phyloP scores from a whole-genome alignment of 2,113 vertebrate genomes.

The Crotalus helleri region DNA sequence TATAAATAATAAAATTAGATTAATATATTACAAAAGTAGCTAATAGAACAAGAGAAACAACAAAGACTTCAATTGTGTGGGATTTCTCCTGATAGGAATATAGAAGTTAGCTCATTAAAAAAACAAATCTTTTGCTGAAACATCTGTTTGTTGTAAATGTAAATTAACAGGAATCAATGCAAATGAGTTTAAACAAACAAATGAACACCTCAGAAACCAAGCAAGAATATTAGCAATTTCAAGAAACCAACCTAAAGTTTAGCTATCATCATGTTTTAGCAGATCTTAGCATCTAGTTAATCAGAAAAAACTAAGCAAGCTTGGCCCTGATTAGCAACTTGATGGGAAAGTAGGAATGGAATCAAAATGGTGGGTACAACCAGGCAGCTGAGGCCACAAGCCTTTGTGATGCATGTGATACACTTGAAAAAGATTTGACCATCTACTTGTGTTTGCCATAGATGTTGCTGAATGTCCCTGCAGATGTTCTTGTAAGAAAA shows the following conservation, averaged over 20 bases:
- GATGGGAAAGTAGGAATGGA: too few species aligned
- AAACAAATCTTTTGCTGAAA: background rate
- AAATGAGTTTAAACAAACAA: background rate
- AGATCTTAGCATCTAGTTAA: too few species aligned
- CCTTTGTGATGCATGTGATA: background rate
- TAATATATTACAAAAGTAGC: background rate
- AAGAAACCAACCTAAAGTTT: background rate
- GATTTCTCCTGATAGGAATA: background rate
- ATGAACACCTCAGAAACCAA: background rate
- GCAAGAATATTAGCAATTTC: background rate
- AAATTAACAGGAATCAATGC: slow-evolving; percentile 8
- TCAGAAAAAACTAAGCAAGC: too few species aligned
- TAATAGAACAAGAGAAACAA: background rate
- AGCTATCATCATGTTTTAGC: too few species aligned
- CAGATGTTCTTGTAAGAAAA: background rate
- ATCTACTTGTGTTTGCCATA: background rate
- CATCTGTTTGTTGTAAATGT: slow-evolving; percentile 13
- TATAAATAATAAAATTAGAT: background rate
- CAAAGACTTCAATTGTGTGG: background rate
- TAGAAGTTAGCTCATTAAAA: background rate
- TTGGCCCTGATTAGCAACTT: too few species aligned
- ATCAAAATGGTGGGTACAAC: too few species aligned
- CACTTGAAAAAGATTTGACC: background rate
- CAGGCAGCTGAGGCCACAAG: background rate
- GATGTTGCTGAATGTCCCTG: background rate